Evolutionary conservation across 2,888 invertebrate species (phyloP).

Genomic region (Pterobdella sp.): DNA sequence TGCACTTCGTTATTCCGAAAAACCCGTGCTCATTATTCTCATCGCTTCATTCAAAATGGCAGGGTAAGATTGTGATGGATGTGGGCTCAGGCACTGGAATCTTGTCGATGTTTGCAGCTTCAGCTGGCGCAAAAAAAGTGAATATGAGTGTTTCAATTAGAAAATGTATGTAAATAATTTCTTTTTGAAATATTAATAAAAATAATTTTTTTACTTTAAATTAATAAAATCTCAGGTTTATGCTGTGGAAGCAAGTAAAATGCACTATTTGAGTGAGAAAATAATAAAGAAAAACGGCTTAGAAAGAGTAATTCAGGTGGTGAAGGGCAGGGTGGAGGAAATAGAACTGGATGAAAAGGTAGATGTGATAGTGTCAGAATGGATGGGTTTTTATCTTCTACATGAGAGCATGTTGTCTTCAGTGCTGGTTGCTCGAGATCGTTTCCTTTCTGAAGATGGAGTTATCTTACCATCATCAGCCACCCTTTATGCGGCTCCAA

Average conservation of each 20-base stretch:
- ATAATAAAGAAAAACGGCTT: conserved; percentile 44
- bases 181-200: background rate
- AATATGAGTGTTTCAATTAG: conserved; percentile 3
- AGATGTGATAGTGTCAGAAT: conserved; percentile 49
- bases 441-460: conserved; percentile 44
- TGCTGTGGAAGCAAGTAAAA: conserved; percentile 47
- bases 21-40: no score
- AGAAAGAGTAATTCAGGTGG: conserved; percentile 42
- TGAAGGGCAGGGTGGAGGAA: conserved; percentile 45
- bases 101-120: conserved; percentile 48
- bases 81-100: conserved; percentile 50
- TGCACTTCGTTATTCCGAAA: background rate
- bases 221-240: conserved; percentile 40
- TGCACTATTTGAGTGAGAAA: conserved; percentile 42
- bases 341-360: conserved; percentile 42
- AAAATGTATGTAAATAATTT: conserved; percentile 5
- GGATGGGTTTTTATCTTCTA: conserved; percentile 51
- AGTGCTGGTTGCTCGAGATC: conserved; percentile 46
- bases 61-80: conserved; percentile 54
- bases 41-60: no score
- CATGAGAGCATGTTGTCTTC: conserved; percentile 50
- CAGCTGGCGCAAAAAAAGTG: conserved; percentile 52
- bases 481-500: conserved; percentile 44
- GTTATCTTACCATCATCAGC: conserved; percentile 46
- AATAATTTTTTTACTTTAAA: background rate